phyloP scores from a whole-genome alignment of 2,888 invertebrate genomes.

The Meliscaeva auricollis region DNA sequence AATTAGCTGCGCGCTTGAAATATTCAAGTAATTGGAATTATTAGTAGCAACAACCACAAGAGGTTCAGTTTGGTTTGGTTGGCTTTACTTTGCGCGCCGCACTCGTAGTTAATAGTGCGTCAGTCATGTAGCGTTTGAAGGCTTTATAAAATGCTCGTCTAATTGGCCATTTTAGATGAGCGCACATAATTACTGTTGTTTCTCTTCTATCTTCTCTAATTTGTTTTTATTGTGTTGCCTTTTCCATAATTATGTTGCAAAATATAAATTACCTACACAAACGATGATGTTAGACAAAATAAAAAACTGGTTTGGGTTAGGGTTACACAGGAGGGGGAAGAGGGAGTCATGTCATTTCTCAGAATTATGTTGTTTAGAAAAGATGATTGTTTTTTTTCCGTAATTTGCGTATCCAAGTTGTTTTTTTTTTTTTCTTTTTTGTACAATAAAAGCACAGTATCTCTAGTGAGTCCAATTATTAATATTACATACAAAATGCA shows the following conservation, averaged over 20 bases:
- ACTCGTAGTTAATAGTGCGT: conserved; percentile 70
- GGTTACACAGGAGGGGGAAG: not conserved
- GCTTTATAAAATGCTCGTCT: conserved; percentile 62
- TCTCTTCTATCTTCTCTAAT: conserved; percentile 30
- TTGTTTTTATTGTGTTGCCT: conserved; percentile 20
- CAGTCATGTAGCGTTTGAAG: conserved; percentile 61
- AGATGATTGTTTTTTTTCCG: conserved; percentile 26
- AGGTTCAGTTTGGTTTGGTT: conserved; percentile 47
- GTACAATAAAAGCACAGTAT: conserved; percentile 28
- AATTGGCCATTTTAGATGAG: conserved; percentile 67
- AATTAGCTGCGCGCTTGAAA: conserved; percentile 71
- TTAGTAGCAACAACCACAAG: conserved; percentile 58
- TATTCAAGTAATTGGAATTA: conserved; percentile 73
- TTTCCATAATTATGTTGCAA: conserved; percentile 60
- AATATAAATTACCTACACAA: conserved; percentile 49
- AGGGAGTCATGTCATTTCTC: conserved; percentile 29
- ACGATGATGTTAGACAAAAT: conserved; percentile 9
- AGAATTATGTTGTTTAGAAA: conserved; percentile 58
- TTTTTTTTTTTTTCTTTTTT: no score
- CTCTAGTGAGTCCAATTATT: conserved; percentile 39
- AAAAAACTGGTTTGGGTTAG: conserved; percentile 55
- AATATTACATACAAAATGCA: conserved; percentile 57
- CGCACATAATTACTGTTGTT: conserved; percentile 36
- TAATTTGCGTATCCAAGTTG: no score
- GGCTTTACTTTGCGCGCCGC: conserved; percentile 50